A percentile compares a stretch with the other conserved stretches of the same genome.
These are phyloP conservation scores for Syrista parreyssii DNA, from an alignment of 2,888 invertebrate species.

Conservation along the genomic window DNA sequence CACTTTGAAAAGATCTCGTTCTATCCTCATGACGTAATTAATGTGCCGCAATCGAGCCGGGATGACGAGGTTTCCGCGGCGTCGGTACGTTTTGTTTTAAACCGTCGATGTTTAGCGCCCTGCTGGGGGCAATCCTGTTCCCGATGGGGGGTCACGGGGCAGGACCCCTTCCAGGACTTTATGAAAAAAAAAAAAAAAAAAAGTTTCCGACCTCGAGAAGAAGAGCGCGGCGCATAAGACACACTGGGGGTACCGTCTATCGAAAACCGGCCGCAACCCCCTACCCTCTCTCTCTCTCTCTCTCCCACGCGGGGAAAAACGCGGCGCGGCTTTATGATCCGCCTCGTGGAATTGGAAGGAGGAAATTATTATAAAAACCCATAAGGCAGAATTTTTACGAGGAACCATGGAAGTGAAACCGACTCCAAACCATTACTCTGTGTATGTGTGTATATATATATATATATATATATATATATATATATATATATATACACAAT, in stretches of 20 bases:
- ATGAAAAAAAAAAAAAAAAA: background rate
- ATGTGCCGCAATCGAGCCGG: slow-evolving; percentile 62
- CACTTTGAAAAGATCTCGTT: background rate
- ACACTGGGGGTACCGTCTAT: background rate
- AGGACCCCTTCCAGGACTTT: slow-evolving; percentile 16
- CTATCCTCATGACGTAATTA: slow-evolving; percentile 50
- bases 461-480: background rate
- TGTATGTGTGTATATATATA: no score
- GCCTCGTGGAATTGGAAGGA: background rate
- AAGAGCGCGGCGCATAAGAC: slow-evolving; percentile 1
- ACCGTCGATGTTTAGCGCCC: slow-evolving; percentile 62
- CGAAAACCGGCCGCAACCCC: background rate
- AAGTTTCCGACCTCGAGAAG: background rate
- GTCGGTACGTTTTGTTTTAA: slow-evolving; percentile 62
- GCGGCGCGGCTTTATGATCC: background rate
- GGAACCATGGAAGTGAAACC: background rate
- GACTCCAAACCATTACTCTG: background rate
- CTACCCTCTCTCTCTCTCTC: no score
- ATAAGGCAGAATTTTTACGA: slow-evolving; percentile 2
- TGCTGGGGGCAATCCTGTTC: slow-evolving; percentile 64
- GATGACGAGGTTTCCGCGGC: slow-evolving; percentile 56
- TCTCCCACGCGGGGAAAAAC: slow-evolving; percentile 24
- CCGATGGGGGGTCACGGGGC: slow-evolving; percentile 55
- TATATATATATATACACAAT: background rate
- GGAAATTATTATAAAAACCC: background rate